phyloP scores from a whole-genome alignment of 2,797 vertebrate genomes.

The Luscinia megarhynchos region DNA sequence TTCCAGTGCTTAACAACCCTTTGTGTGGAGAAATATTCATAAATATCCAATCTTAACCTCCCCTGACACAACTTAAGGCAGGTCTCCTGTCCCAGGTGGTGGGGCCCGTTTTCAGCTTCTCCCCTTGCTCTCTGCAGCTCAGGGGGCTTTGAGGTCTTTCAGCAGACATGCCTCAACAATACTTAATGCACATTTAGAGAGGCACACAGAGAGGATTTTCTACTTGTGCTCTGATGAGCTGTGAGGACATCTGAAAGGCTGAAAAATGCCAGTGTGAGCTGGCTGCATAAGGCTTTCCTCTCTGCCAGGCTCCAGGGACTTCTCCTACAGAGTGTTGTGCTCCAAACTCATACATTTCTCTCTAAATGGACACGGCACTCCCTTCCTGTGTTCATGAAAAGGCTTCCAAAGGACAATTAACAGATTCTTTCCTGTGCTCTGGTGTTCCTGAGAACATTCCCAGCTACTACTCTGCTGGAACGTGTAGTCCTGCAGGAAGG shows the following conservation, averaged over 20 bases:
- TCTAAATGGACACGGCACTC: slow-evolving; percentile 39
- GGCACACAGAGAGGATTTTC: neutral
- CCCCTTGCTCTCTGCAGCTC: neutral
- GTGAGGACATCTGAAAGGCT: neutral
- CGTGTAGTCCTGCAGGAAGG: neutral
- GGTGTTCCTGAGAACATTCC: neutral
- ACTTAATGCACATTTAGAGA: neutral
- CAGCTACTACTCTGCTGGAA: neutral
- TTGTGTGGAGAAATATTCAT: neutral
- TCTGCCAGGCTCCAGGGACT: neutral
- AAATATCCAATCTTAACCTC: neutral
- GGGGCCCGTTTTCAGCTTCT: neutral
- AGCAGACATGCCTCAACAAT: neutral
- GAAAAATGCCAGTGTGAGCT: neutral
- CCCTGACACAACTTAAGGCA: neutral
- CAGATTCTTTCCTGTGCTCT: slow-evolving; percentile 54
- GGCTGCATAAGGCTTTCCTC: neutral
- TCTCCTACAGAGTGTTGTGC: neutral
- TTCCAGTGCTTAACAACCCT: neutral
- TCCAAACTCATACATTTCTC: neutral
- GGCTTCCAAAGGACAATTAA: slow-evolving; percentile 52
- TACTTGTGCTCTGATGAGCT: neutral
- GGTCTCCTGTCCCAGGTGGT: rapidly evolving
- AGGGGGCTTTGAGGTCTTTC: neutral
- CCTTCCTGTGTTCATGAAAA: slow-evolving; percentile 56